Conservation (phyloP, 2,797 vertebrate genomes). For the Peromyscus attwateri region DNA sequence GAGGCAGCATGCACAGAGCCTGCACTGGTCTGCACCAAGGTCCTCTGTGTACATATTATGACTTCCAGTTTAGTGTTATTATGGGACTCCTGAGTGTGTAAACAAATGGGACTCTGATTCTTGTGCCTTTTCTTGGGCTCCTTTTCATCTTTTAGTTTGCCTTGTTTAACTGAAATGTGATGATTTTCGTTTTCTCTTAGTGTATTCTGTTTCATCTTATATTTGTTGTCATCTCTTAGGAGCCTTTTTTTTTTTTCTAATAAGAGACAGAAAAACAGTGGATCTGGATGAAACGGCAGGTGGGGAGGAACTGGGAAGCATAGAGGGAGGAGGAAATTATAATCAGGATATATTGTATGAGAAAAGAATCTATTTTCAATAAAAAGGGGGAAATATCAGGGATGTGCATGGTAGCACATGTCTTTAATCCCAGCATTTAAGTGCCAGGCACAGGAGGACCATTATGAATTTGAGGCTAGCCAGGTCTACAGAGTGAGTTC, state of each 20-base stretch:
- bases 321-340: not conserved
- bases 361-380: not conserved
- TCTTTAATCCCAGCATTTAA: not conserved
- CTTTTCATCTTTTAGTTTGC: not conserved
- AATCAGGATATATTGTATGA: not conserved
- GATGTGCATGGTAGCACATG: not conserved
- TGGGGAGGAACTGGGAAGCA: too few species aligned
- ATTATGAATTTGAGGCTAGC: not conserved
- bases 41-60: not conserved
- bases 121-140: not conserved
- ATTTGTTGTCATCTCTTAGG: not conserved
- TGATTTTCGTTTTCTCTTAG: not conserved
- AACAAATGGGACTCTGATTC: not conserved
- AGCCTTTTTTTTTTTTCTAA: not conserved
- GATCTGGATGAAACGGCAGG: not conserved
- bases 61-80: not conserved
- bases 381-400: not conserved
- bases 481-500: not conserved
- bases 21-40: accelerated
- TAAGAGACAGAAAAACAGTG: not conserved
- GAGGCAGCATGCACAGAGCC: too few species aligned
- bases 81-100: not conserved
- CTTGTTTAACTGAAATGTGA: not conserved
- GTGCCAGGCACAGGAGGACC: too few species aligned
- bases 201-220: not conserved